Evolutionary conservation across 2,113 vertebrate genomes (phyloP).

Genomic region (Gasterosteus aculeatus): DNA sequence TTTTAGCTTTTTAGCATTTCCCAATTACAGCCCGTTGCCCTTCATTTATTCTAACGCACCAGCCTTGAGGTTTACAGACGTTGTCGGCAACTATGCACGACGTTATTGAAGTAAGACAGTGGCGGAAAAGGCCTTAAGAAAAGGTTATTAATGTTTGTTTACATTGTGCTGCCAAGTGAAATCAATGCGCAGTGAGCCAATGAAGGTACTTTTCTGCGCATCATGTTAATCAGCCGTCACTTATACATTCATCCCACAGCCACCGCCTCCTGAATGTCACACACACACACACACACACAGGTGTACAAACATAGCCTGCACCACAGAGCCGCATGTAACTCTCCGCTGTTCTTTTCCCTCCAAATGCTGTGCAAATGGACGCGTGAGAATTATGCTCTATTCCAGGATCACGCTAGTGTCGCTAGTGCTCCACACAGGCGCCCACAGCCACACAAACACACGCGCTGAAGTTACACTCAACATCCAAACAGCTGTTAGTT

Average conservation of each 20-base stretch:
- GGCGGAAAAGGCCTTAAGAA: constrained; percentile 39
- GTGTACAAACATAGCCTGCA: neutral
- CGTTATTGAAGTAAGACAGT: constrained; percentile 60
- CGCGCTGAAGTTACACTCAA: constrained; percentile 30
- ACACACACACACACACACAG: neutral
- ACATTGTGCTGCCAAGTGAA: constrained; percentile 60
- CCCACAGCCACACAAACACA: neutral
- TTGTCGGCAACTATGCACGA: neutral
- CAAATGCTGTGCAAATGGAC: neutral
- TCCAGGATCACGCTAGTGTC: neutral
- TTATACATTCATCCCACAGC: constrained; percentile 61
- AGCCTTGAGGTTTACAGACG: constrained; percentile 20
- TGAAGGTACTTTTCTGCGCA: constrained; percentile 69
- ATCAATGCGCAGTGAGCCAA: constrained; percentile 73
- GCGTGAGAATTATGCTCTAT: neutral
- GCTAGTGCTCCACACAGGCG: too few relatives aligned
- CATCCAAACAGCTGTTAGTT: constrained; percentile 52
- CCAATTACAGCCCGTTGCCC: neutral
- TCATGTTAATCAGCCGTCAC: constrained; percentile 73
- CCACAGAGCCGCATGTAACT: neutral
- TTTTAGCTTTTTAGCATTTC: constrained; percentile 5
- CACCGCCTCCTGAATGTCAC: constrained; percentile 66
- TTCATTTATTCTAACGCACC: neutral
- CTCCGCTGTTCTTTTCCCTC: neutral
- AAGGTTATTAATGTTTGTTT: constrained; percentile 74